These are phyloP conservation scores for Myotis pilosus DNA, from an alignment of 2,797 vertebrate genomes.

Conservation along the genomic window DNA sequence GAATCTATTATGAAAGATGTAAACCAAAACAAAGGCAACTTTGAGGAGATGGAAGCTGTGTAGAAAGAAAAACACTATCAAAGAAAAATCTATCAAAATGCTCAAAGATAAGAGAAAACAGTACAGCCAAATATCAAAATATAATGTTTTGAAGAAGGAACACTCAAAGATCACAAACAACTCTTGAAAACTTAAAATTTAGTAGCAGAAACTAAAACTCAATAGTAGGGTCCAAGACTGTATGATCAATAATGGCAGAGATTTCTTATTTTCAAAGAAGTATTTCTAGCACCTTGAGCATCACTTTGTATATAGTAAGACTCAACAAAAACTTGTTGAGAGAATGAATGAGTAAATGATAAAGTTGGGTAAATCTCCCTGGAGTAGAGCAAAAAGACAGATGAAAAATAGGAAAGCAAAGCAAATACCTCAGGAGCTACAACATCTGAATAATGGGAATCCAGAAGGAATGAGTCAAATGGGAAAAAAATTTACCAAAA, in stretches of 20 bases:
- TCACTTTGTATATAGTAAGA: neutral
- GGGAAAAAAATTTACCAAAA: neutral
- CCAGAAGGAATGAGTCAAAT: neutral
- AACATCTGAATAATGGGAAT: neutral
- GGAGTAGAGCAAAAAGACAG: neutral
- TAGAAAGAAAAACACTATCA: slow-evolving; percentile 2
- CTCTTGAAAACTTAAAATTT: slow-evolving; percentile 27
- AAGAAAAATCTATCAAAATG: neutral
- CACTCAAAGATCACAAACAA: neutral
- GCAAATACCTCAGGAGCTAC: neutral
- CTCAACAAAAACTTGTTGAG: neutral
- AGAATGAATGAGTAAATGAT: neutral
- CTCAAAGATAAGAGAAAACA: neutral
- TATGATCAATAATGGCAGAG: neutral
- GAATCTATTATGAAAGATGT: neutral
- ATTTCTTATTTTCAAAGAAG: neutral
- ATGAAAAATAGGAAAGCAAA: neutral
- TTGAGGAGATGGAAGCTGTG: neutral
- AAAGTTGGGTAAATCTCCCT: neutral
- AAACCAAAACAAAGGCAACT: neutral
- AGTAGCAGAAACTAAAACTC: slow-evolving; percentile 10
- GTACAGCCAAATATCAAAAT: neutral
- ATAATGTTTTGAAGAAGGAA: neutral
- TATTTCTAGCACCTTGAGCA: neutral
- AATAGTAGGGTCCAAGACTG: neutral